Evolutionary conservation across 2,797 vertebrate species (phyloP).

Genomic region (Mormyrus hasselquistii): DNA sequence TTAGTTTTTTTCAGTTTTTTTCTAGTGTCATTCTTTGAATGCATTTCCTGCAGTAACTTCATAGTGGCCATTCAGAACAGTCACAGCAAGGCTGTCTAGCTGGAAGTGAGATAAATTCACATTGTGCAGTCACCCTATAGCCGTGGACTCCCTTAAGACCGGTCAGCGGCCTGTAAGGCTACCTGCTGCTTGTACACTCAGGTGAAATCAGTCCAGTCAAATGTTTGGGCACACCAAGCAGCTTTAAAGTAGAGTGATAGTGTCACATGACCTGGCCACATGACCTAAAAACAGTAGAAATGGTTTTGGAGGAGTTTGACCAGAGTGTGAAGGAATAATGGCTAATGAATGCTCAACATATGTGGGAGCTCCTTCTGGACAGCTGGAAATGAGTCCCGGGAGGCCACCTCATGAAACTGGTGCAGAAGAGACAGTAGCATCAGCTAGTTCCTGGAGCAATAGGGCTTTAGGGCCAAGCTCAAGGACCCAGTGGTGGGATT

Average conservation of each 20-base stretch:
- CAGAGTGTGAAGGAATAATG: not conserved
- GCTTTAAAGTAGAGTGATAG: not conserved
- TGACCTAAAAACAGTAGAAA: not conserved
- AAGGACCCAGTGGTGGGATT: not conserved
- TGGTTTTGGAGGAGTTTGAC: not conserved
- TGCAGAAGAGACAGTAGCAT: not conserved
- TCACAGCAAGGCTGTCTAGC: not conserved
- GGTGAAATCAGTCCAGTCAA: not conserved
- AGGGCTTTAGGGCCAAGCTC: not conserved
- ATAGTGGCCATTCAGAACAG: not conserved
- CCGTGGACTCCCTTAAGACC: not conserved
- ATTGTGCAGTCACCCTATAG: not conserved
- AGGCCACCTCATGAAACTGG: not conserved
- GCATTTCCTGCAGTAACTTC: not conserved
- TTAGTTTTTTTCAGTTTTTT: conserved; percentile 35
- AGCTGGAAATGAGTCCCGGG: not conserved
- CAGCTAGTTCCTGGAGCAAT: not conserved
- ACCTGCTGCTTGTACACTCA: not conserved
- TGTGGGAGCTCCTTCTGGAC: not conserved
- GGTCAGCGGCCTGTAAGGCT: not conserved
- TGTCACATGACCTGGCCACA: not conserved
- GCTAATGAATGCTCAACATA: not conserved
- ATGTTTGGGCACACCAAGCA: not conserved
- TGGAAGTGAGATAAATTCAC: not conserved
- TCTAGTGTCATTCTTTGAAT: not conserved